Evolutionary conservation across 2,113 vertebrate species (phyloP).

Genomic region (Scopus umbretta): DNA sequence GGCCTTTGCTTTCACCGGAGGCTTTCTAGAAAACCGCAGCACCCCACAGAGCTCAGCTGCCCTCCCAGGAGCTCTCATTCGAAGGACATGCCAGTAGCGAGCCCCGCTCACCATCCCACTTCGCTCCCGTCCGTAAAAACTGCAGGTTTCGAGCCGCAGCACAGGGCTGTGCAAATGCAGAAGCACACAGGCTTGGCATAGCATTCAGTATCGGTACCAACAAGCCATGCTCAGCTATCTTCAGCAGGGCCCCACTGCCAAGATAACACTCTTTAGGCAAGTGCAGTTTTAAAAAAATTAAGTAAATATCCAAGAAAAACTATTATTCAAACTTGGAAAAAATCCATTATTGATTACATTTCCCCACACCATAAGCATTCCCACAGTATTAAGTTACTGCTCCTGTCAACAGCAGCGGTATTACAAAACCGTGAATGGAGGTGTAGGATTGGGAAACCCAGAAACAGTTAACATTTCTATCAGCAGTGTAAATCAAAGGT

Average conservation of each 20-base stretch:
- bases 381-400: background rate
- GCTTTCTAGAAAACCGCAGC: background rate
- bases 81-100: fast-evolving
- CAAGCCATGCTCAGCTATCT: background rate
- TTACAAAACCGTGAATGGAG: background rate
- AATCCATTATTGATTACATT: background rate
- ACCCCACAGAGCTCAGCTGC: background rate
- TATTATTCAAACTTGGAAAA: background rate
- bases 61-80: background rate
- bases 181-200: background rate
- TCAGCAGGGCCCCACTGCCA: background rate
- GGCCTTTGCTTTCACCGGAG: background rate
- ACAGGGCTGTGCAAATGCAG: background rate
- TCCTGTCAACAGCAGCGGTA: background rate
- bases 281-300: background rate
- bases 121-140: fast-evolving
- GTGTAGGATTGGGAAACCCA: background rate
- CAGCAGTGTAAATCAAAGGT: background rate
- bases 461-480: background rate
- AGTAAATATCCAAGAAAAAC: background rate
- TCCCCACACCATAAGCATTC: background rate
- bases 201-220: background rate
- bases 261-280: background rate
- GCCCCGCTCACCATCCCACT: background rate
- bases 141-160: background rate